Evolutionary conservation across 2,113 vertebrate species (phyloP).

Genomic region (Clarias gariepinus): DNA sequence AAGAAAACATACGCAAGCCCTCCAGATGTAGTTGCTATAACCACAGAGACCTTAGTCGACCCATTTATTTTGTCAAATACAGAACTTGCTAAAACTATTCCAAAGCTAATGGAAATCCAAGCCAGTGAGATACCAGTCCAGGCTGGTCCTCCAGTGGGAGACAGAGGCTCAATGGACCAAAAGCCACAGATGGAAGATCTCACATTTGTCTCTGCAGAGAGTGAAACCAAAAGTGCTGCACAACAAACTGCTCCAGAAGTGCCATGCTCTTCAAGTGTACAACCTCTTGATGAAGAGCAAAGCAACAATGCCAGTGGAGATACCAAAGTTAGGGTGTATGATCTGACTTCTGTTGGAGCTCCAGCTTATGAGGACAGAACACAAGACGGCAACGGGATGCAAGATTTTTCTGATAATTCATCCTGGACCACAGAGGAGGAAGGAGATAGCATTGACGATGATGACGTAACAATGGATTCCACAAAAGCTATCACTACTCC

Average conservation of each 20-base stretch:
- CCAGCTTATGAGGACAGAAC: slow-evolving; percentile 26
- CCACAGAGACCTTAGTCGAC: background rate
- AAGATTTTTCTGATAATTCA: background rate
- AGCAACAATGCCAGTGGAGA: background rate
- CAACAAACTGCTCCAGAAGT: background rate
- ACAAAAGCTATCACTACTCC: background rate
- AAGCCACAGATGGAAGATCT: background rate
- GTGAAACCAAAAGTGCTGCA: background rate
- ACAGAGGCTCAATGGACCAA: background rate
- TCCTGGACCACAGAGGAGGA: slow-evolving; percentile 27
- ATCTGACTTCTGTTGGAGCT: background rate
- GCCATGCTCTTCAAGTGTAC: background rate
- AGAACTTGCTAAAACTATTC: background rate
- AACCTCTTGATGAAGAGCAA: slow-evolving; percentile 52
- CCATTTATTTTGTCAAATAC: background rate
- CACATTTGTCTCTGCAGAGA: background rate
- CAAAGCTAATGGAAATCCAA: background rate
- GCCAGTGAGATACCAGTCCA: background rate
- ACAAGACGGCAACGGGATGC: background rate
- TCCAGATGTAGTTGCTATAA: too few relatives aligned
- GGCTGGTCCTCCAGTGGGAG: background rate
- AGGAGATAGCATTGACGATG: background rate
- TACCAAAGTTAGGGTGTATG: background rate
- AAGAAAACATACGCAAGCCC: background rate
- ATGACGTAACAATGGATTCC: background rate